A percentile compares a stretch with the other conserved stretches of the same genome.
Evolutionary conservation across 1,140 invertebrate genomes (phyloP).

Genomic region (Reticulitermes speratus): DNA sequence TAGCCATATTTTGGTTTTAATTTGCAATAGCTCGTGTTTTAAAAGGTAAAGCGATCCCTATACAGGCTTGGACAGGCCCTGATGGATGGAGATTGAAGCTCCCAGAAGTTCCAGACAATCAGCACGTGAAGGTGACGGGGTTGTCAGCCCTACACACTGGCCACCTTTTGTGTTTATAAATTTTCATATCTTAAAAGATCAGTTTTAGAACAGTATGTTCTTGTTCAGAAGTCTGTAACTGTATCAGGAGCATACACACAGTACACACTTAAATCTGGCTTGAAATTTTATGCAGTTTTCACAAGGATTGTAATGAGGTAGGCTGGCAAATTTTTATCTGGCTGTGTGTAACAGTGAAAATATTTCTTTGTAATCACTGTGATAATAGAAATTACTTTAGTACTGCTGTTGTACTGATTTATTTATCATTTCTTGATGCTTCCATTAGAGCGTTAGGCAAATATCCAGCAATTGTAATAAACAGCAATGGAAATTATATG

Average conservation of each 20-base stretch:
- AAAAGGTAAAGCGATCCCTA: no score
- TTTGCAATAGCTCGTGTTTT: no score
- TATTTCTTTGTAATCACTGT: conserved; percentile 27
- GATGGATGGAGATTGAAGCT: no score
- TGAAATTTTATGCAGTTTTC: not conserved
- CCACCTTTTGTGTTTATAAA: no score
- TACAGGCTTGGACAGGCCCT: no score
- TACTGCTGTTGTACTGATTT: not conserved
- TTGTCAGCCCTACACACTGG: no score
- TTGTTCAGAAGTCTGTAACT: not conserved
- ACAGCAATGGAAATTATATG: not conserved
- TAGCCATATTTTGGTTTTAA: no score
- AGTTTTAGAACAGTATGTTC: not conserved
- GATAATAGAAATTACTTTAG: conserved; percentile 4
- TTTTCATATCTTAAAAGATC: not conserved
- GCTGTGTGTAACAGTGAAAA: conserved; percentile 24
- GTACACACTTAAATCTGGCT: not conserved
- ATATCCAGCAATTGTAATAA: not conserved
- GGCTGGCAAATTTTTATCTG: not conserved
- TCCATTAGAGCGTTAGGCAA: not conserved
- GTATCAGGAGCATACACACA: not conserved
- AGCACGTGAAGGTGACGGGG: no score
- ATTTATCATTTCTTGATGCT: not conserved
- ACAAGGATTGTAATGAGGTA: not conserved
- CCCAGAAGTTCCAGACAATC: no score